Evolutionary conservation across 2,113 vertebrate species (phyloP), one percentile per base, ranked within the genome.

Genomic region (Catharus minimus): DNA sequence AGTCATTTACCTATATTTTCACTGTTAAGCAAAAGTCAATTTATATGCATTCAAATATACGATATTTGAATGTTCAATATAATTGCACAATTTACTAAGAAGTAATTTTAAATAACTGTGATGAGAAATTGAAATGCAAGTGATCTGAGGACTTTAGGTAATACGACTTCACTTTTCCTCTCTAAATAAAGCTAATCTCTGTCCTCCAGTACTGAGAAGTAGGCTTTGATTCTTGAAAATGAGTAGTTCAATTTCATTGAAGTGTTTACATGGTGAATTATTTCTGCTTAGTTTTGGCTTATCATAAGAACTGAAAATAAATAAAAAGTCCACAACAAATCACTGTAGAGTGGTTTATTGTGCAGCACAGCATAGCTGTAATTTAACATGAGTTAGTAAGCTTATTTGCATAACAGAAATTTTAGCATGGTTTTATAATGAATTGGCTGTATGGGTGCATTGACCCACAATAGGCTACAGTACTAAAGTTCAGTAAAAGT

Each of bases 321-420:
- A 85, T 82, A 47, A 58, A 77, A 80, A 74, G 43, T 82, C 66
- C 41, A 26, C 36, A 85, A 16, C 30, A 77, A 87, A 55, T 79
- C 86, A 90, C 47, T 87, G 28, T 23, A 33, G 43, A 88, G 41
- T 69, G 58, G 24, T 47, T 92, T 89, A 82, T 61, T 94, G 66
- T 69, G 58, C 66, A 94, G 82, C 55, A 46, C 20, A 69, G 19
- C 62, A 44, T 65, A 91, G 30, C 21, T 92, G 62, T 79, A 93
- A 92, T 94, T 95, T 91, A 78, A 61, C 43, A 69, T 43, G 66
- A 71, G 47, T 52, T 82, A 68, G 49, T 76, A 86, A 91, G 21
- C 38, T 74, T 84, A 91, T 96, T 94, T 94, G 55, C 82, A 93
- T 93, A 94, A 92, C 83, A 87, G 75, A 89, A 73, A 90, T 93